Base-by-base conservation (phyloP, 2,888 invertebrate genomes). In the Drosophila seclusa region DNA sequence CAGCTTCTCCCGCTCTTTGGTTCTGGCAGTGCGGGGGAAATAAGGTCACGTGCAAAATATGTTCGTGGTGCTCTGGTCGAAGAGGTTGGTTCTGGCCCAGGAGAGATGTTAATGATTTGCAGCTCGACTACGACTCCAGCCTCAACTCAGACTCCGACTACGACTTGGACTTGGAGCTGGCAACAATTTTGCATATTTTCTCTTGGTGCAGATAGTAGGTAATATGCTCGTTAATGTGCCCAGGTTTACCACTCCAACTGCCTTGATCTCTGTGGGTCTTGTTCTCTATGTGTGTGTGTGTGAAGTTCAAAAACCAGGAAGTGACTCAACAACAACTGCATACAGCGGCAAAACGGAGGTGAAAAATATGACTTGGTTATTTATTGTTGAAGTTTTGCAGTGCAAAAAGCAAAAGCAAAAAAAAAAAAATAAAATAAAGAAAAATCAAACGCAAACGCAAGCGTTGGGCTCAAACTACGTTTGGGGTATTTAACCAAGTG, bases 301-400 rank as follows among this genome's bases (percentile, higher is more conserved):
- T 38, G 73, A 70, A 85, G 87, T 83, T 87, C 83, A 89, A 85
- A 86, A 89, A 87, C 87, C 90, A 87, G 87, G 87, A 87, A 87
- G 89, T 87, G 87, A 87, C 83, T 87, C 83, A 87, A 89, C 89
- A 89, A 69, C 86, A 87, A 72, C 84, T 67, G 70, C 67, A 82
- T 59, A 71, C 63, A 79, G 71, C 80, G 68, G 77, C 72, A 68
- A 78, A 78, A 78, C 78, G 75, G 82, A 88, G 84, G 84, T 85
- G 89, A 85, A 87, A 87, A 89, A 89, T 89, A 87, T 87, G 89
- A 87, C 88, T 89, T 83, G 88, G 89, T 87, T 87, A 85, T 87
- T 89, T 87, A 87, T 87, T 87, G 89, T 87, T 87, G 79, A 83
- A 87, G 89, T 86, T 87, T 87, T 89, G 89, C 89, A 89, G 87